Base-by-base conservation (phyloP, 2,888 invertebrate genomes). In the Chloroclysta siterata region DNA sequence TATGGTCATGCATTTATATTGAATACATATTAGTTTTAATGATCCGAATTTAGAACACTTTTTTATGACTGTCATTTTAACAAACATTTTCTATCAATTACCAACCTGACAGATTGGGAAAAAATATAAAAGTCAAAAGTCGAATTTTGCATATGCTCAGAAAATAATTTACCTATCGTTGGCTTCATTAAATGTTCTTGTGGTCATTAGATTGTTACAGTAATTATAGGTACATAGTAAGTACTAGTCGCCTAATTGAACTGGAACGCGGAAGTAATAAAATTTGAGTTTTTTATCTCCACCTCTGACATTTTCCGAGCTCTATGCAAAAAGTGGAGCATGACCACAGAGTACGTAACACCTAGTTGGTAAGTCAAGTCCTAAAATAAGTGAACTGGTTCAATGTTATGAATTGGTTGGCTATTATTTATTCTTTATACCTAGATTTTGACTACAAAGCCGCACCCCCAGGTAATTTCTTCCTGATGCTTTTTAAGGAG, bases 291-390 rank as follows among this genome's bases (percentile, higher is more conserved):
- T 14, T 33, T 29, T 28, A 22, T 59, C 54, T 56, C 36, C 57
- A 53, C 17, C 29, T 60, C 65, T 65, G 60, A 48, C 53, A 65
- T 65, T 60, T 65, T 57, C 53, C 48, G 44, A 14, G 53, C 56
- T 60, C 60, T 57, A 39, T 60, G 50, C 47, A 65, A 60, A 57
- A 65, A 65, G 53, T 60, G 36, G 65, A 60, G 60, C 65, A 64
- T 1, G 36, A 11, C 42, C 54, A 53, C 54, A 60, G 54, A 51
- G 22, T 51, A 57, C 11, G 15, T 15, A n/a, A 17, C 33, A 58
- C 28, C 17, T 51, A 44, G 41, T 57, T 36, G n/a, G 13, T 28
- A 39, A 6, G 46, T 46, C 54, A 28, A 53, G 39, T 51, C 44
- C 17, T 50, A 29, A 48, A 59, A 47, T 47, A 54, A 29, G 42